Evolutionary conservation across 1,140 invertebrate genomes (phyloP).

Genomic region (Nylanderia fulva): DNA sequence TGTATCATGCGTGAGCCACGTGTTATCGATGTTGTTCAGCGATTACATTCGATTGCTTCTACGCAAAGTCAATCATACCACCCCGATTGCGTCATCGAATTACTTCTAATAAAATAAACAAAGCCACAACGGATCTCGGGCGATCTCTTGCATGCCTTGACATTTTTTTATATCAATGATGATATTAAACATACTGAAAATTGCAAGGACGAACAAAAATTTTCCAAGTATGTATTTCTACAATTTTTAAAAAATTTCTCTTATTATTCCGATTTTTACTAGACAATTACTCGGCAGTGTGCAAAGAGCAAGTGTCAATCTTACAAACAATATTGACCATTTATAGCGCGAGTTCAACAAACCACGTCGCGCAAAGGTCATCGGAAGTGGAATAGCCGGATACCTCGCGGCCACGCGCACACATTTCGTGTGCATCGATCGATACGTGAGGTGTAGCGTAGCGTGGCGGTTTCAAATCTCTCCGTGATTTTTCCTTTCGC

Average conservation of each 20-base stretch:
- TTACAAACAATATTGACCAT: slow-evolving; percentile 56
- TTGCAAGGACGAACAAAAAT: neutral
- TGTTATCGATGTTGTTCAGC: slow-evolving; percentile 5
- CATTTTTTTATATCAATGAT: slow-evolving; percentile 10
- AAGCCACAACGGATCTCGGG: neutral
- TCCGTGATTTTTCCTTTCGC: slow-evolving; percentile 37
- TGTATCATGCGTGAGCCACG: slow-evolving; percentile 22
- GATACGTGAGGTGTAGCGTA: slow-evolving; percentile 7
- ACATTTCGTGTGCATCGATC: slow-evolving; percentile 46
- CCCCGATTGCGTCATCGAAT: slow-evolving; percentile 29
- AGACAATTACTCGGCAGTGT: neutral
- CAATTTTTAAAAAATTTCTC: neutral
- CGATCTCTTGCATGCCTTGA: neutral
- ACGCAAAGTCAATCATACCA: slow-evolving; percentile 31
- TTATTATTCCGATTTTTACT: neutral
- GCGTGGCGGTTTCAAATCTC: slow-evolving; percentile 32
- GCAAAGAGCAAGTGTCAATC: slow-evolving; percentile 35
- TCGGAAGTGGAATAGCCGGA: slow-evolving; percentile 54
- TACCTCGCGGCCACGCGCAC: neutral
- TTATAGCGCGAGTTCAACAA: slow-evolving; percentile 54
- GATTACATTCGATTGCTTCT: slow-evolving; percentile 22
- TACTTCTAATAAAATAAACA: slow-evolving; percentile 31
- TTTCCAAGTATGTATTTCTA: neutral
- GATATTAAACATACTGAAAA: neutral
- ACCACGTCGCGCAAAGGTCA: slow-evolving; percentile 19